Percentiles rank a stretch among this genome's conserved stretches.
Evolutionary conservation across 2,888 invertebrate genomes (phyloP).

Genomic region (Apodemia duryi): DNA sequence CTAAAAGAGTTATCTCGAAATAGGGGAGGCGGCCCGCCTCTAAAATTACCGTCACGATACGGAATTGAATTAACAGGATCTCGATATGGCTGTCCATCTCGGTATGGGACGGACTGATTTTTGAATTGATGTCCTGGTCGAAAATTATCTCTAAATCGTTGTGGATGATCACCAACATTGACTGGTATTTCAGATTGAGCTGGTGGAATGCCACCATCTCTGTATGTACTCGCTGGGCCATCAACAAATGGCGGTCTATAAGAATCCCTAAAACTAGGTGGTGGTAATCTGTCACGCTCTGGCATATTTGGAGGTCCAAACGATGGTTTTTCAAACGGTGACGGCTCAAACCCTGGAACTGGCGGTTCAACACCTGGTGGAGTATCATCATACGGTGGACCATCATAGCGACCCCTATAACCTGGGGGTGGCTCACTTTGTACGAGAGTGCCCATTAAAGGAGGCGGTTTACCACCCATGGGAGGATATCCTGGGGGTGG

Average conservation of each 20-base stretch:
- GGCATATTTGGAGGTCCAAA: conserved; percentile 55
- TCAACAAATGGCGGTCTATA: conserved; percentile 58
- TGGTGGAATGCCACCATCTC: conserved; percentile 52
- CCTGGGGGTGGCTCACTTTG: conserved; percentile 56
- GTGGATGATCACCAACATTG: conserved; percentile 55
- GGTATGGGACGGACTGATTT: conserved; percentile 54
- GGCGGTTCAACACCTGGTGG: conserved; percentile 82
- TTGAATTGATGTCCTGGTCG: conserved; percentile 57
- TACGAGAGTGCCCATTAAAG: conserved; percentile 50
- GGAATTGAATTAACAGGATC: conserved; percentile 49
- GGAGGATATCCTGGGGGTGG: conserved; percentile 57
- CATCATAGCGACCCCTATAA: conserved; percentile 65
- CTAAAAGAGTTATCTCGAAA: conserved; percentile 60
- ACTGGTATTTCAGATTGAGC: conserved; percentile 61
- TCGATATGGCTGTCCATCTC: conserved; percentile 50
- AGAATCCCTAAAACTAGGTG: conserved; percentile 58
- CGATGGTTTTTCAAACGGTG: conserved; percentile 72
- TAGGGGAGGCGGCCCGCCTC: conserved; percentile 53
- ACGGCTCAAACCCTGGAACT: conserved; percentile 80
- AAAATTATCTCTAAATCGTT: conserved; percentile 62
- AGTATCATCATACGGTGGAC: conserved; percentile 75
- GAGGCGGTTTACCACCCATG: conserved; percentile 55
- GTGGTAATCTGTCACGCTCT: conserved; percentile 61
- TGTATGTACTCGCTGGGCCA: conserved; percentile 44
- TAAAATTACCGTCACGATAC: conserved; percentile 56